phyloP scores from a whole-genome alignment of 2,797 vertebrate species.

The Myripristis murdjan region DNA sequence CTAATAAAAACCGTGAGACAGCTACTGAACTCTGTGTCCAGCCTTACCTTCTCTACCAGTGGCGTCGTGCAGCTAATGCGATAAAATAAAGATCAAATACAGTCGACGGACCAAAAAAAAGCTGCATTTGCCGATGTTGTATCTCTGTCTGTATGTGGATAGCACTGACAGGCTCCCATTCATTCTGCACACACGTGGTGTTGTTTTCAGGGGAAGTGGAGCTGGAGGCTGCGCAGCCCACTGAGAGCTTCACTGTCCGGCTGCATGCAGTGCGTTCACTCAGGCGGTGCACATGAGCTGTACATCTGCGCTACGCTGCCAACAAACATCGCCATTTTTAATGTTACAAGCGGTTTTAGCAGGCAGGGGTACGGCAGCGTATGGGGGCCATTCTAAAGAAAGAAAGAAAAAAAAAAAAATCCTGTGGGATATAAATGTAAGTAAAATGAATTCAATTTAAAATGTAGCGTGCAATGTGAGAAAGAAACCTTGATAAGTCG shows the following conservation, averaged over 20 bases:
- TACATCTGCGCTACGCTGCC: slow-evolving; percentile 16
- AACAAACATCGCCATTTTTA: neutral
- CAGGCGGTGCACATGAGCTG: neutral
- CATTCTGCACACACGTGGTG: slow-evolving; percentile 57
- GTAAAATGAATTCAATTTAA: no score
- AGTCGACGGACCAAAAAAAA: accelerated
- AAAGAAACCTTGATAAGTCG: no score
- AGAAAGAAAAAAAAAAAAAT: no score
- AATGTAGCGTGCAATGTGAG: no score
- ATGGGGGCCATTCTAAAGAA: no score
- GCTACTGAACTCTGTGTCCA: no score
- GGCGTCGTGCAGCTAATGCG: no score
- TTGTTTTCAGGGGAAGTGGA: slow-evolving; percentile 72
- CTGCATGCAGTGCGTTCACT: accelerated
- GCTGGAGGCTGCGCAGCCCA: slow-evolving; percentile 24
- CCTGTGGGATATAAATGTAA: no score
- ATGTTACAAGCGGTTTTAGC: no score
- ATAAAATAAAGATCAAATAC: neutral
- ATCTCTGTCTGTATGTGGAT: neutral
- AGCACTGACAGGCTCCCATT: slow-evolving; percentile 1
- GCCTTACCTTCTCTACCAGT: slow-evolving; percentile 12
- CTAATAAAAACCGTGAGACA: neutral
- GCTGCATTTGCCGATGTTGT: neutral
- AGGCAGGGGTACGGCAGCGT: no score
- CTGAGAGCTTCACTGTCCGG: neutral